phyloP scores from a whole-genome alignment of 1,140 invertebrate species.

The Notospermus geniculatus region DNA sequence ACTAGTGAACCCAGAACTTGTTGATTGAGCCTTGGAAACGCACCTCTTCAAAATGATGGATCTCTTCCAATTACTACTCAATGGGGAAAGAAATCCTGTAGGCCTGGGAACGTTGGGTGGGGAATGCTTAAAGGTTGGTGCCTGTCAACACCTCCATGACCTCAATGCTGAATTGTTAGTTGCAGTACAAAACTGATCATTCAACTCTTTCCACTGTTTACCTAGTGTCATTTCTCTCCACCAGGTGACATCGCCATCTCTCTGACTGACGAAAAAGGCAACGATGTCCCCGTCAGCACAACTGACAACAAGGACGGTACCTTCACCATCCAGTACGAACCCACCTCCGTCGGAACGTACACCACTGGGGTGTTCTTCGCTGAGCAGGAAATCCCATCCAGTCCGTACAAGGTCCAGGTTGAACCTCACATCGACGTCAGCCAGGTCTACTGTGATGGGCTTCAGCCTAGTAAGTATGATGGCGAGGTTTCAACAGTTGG shows the following conservation, averaged over 20 bases:
- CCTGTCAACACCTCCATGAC: too few relatives aligned
- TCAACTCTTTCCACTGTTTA: too few relatives aligned
- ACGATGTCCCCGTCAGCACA: slow-evolving; percentile 70
- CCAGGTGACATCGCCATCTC: slow-evolving; percentile 70
- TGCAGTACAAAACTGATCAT: too few relatives aligned
- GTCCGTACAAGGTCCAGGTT: slow-evolving; percentile 77
- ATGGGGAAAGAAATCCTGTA: too few relatives aligned
- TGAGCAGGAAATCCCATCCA: slow-evolving; percentile 73
- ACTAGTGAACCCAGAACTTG: too few relatives aligned
- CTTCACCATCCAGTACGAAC: slow-evolving; percentile 60
- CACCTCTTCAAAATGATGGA: too few relatives aligned
- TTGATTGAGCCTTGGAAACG: too few relatives aligned
- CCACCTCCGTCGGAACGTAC: slow-evolving; percentile 67
- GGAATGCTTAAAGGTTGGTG: too few relatives aligned
- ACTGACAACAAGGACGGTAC: slow-evolving; percentile 80
- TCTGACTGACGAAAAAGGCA: slow-evolving; percentile 71
- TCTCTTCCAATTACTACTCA: too few relatives aligned
- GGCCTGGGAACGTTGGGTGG: too few relatives aligned
- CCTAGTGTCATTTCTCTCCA: slow-evolving; percentile 31
- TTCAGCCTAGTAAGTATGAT: slow-evolving; percentile 89
- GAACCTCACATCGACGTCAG: slow-evolving; percentile 78
- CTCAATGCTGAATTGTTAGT: too few relatives aligned
- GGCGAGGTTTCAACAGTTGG: too few relatives aligned
- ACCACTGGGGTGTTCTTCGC: slow-evolving; percentile 71
- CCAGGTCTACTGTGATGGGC: slow-evolving; percentile 82